Conservation (phyloP, 2,113 vertebrate species). For the Sapajus apella region DNA sequence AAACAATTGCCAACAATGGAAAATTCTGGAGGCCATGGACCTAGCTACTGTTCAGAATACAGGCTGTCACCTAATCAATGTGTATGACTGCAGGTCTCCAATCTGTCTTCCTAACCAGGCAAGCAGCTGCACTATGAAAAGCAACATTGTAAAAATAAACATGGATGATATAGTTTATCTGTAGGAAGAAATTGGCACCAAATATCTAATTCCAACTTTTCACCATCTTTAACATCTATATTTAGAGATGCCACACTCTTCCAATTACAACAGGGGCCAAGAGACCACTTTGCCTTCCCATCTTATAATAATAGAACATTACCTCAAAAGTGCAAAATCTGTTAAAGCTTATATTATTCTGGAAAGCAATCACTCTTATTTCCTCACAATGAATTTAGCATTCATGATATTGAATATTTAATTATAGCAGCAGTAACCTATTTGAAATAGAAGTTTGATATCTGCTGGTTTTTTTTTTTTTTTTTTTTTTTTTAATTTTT, state of each 20-base stretch:
- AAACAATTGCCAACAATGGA: neutral
- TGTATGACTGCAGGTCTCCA: conserved; percentile 32
- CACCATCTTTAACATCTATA: neutral
- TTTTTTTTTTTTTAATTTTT: neutral
- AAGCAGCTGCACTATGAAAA: neutral
- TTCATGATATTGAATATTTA: conserved; percentile 52
- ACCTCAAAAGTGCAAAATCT: conserved; percentile 24
- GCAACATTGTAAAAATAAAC: conserved; percentile 43
- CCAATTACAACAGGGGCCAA: neutral
- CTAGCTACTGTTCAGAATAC: neutral
- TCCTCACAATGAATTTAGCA: conserved; percentile 38
- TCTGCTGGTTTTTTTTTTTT: neutral
- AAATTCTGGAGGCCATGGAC: conserved; percentile 5
- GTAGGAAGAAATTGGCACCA: neutral
- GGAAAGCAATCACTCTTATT: conserved; percentile 59
- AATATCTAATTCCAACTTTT: neutral
- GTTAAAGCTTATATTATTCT: conserved; percentile 23
- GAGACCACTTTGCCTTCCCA: neutral
- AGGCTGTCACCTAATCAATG: conserved; percentile 51
- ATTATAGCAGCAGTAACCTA: conserved; percentile 33
- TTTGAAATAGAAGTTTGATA: conserved; percentile 62
- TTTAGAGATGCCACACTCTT: neutral
- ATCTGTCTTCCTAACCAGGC: conserved; percentile 63
- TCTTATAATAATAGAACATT: neutral
- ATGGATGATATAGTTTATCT: neutral